Evolutionary conservation across 2,888 invertebrate species (phyloP), one percentile per base, ranked within the genome.

Genomic region (Drosophila cognata): DNA sequence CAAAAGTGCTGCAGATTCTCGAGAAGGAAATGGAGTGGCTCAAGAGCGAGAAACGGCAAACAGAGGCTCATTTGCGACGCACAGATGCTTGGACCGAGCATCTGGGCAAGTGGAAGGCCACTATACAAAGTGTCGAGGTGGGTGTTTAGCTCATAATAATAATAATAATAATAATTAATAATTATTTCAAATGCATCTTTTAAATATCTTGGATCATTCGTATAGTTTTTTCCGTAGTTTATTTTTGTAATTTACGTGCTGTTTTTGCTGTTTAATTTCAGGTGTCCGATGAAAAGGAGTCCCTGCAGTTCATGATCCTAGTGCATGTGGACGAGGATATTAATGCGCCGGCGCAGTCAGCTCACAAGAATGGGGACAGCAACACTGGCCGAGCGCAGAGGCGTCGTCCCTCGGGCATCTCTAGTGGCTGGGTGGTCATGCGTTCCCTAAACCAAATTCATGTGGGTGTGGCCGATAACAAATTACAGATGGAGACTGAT

Each of bases 61-160:
- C 98, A 48, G 97, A 98, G 91, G 96, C 97, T 0, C 98, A 98
- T 93, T 94, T 98, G 61, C 95, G 96, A 21, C 94, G 98, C 48
- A 98, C 98, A 0, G 97, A 98, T 93, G 95, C 96, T 57, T 98
- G 98, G 98, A 96, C 97, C 0, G 97, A 97, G 82, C 97, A 98
- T 92, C 94, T 98, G 79, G 98, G 98, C 29, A 95, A 95, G 78
- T 98, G 98, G 98, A 95, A 96, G 71, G 97, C 97, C 8, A 95
- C 96, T 50, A 96, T 98, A 31, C 96, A 97, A 91, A 96, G 96
- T 90, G 96, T 96, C 10, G 97, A 97, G 96, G 96, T 94, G 81
- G 46, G 65, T 48, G 2, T 25, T 29, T 25, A 18, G 0, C 11
- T 18, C 18, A 8, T n/a, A 55, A 28, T 28, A 7, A 7, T 28